Evolutionary conservation across 2,888 invertebrate species (phyloP).

Genomic region (Diaprepes abbreviatus): DNA sequence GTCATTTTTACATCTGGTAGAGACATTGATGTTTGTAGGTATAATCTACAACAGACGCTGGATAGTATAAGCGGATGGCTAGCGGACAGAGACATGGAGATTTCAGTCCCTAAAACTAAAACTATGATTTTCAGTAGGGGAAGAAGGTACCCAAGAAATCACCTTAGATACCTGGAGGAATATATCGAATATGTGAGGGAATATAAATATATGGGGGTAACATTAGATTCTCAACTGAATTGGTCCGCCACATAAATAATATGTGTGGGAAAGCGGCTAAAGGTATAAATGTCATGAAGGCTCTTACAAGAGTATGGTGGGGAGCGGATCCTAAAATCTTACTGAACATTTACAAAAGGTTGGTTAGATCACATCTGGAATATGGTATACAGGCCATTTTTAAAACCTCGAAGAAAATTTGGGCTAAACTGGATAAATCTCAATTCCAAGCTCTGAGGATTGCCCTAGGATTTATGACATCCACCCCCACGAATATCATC

Average conservation of each 20-base stretch:
- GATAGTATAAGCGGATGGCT: not conserved
- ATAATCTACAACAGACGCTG: no score
- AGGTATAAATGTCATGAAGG: constrained; percentile 19
- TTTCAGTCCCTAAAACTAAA: not conserved
- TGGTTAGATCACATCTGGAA: not conserved
- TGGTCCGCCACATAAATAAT: not conserved
- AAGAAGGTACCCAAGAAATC: not conserved
- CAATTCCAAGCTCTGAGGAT: no score
- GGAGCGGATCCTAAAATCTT: not conserved
- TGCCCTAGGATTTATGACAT: no score
- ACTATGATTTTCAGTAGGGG: not conserved
- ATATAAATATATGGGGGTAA: constrained; percentile 9
- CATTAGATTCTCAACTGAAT: not conserved
- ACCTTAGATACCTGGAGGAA: not conserved
- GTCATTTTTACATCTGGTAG: not conserved
- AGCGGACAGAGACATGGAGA: not conserved
- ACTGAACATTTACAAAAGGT: not conserved
- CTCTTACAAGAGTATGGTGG: constrained; percentile 15
- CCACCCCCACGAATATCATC: no score
- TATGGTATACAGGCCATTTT: not conserved
- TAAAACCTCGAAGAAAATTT: no score
- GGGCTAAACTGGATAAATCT: not conserved
- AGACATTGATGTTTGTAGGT: not conserved
- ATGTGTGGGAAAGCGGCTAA: not conserved
- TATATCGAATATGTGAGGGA: constrained; percentile 1